Percentiles rank a stretch among this genome's conserved stretches.
Conservation (phyloP, 2,888 invertebrate genomes). For the Melieria crassipennis region DNA sequence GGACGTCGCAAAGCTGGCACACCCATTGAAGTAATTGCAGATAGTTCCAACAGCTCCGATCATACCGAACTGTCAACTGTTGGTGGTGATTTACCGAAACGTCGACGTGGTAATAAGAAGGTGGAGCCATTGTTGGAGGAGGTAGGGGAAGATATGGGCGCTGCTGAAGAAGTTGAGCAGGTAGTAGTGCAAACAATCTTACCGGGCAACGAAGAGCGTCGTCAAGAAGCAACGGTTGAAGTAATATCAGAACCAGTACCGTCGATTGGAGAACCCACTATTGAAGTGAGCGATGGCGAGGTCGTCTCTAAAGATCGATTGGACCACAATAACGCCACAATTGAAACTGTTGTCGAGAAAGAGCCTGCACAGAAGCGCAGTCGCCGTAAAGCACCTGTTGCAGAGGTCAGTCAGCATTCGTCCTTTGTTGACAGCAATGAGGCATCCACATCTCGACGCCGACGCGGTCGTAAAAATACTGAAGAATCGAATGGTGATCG, state of each 20-base stretch:
- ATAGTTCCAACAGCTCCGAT: too few species aligned
- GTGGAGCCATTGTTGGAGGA: not conserved
- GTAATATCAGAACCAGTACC: not conserved
- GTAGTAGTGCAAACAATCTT: too few species aligned
- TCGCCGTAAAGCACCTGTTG: conserved; percentile 21
- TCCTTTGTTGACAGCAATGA: not conserved
- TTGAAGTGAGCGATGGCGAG: not conserved
- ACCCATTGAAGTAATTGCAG: too few species aligned
- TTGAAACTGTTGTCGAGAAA: not conserved
- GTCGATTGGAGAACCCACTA: not conserved
- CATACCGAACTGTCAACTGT: too few species aligned
- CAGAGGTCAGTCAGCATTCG: too few species aligned
- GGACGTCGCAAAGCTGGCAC: conserved; percentile 3
- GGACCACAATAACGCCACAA: not conserved
- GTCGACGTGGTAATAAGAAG: not conserved
- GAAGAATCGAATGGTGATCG: too few species aligned
- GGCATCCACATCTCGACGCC: not conserved
- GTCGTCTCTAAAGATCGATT: too few species aligned
- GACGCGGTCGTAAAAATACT: conserved; percentile 8
- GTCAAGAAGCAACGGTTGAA: not conserved
- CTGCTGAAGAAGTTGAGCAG: too few species aligned
- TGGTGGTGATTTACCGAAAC: too few species aligned
- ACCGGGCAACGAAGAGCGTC: not conserved
- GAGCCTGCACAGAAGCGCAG: conserved; percentile 9
- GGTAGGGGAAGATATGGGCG: not conserved